A percentile compares a stretch with the other conserved stretches of the same genome.
Evolutionary conservation across 2,797 vertebrate species (phyloP).

Genomic region (Lateolabrax maculatus): DNA sequence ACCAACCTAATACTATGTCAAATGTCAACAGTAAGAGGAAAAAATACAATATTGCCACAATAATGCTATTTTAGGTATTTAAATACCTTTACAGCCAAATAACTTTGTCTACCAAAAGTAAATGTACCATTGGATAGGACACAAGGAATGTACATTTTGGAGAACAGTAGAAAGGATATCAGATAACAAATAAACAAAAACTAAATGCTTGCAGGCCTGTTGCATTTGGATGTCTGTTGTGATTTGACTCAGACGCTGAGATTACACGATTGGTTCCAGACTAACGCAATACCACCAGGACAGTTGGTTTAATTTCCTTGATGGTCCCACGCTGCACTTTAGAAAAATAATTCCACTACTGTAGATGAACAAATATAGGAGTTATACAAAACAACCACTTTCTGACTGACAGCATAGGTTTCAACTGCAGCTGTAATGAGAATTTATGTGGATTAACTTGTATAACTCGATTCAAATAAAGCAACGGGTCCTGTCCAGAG

Average conservation of each 20-base stretch:
- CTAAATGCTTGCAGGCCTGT: conserved; percentile 16
- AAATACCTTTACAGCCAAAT: conserved; percentile 31
- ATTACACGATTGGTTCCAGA: conserved; percentile 49
- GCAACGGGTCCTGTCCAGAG: conserved; percentile 17
- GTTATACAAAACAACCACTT: conserved; percentile 30
- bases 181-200: conserved; percentile 46
- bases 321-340: conserved; percentile 8
- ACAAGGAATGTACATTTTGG: conserved; percentile 2
- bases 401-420: conserved; percentile 37
- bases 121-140: conserved; percentile 24
- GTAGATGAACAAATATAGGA: conserved; percentile 18
- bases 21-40: conserved; percentile 49
- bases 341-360: conserved; percentile 25
- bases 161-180: conserved; percentile 38
- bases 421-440: conserved; percentile 42
- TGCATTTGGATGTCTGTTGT: conserved; percentile 19
- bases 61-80: conserved; percentile 11
- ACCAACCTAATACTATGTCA: conserved; percentile 38
- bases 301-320: conserved; percentile 56
- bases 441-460: conserved; percentile 61
- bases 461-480: conserved; percentile 61
- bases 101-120: conserved; percentile 20
- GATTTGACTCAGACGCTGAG: conserved; percentile 43
- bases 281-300: conserved; percentile 29
- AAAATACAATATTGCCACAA: conserved; percentile 16